Evolutionary conservation across 1,140 invertebrate species (phyloP).

Genomic region (Metaphire vulgaris): DNA sequence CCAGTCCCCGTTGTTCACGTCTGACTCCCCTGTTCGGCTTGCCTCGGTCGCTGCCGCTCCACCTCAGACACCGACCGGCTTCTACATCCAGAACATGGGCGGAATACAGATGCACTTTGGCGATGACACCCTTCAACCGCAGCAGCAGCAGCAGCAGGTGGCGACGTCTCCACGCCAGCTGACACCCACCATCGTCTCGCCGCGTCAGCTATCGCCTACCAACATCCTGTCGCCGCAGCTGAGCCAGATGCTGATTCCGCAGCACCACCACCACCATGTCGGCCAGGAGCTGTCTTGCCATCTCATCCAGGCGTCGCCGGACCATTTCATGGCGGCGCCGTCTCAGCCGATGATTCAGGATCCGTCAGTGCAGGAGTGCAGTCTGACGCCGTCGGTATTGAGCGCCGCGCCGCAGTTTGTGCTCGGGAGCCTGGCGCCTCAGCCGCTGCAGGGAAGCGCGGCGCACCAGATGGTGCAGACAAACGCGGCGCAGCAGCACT

Average conservation of each 20-base stretch:
- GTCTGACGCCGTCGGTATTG: no score
- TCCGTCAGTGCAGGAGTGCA: no score
- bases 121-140: background rate
- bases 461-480: background rate
- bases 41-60: background rate
- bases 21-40: background rate
- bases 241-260: background rate
- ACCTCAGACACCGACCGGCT: background rate
- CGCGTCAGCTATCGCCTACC: background rate
- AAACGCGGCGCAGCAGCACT: background rate
- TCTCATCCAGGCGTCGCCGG: background rate
- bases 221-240: background rate
- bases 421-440: background rate
- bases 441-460: background rate
- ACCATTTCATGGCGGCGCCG: background rate
- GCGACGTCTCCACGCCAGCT: background rate
- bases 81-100: background rate
- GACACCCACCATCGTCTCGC: background rate
- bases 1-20: background rate
- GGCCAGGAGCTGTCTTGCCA: background rate
- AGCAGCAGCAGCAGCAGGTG: background rate
- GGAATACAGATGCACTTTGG: background rate
- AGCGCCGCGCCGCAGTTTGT: background rate
- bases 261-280: background rate
- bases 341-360: no score